Percentiles rank a stretch among this genome's conserved stretches.
These are phyloP conservation scores for Nyctibius grandis DNA, from an alignment of 2,797 vertebrate genomes.

Conservation along the genomic window DNA sequence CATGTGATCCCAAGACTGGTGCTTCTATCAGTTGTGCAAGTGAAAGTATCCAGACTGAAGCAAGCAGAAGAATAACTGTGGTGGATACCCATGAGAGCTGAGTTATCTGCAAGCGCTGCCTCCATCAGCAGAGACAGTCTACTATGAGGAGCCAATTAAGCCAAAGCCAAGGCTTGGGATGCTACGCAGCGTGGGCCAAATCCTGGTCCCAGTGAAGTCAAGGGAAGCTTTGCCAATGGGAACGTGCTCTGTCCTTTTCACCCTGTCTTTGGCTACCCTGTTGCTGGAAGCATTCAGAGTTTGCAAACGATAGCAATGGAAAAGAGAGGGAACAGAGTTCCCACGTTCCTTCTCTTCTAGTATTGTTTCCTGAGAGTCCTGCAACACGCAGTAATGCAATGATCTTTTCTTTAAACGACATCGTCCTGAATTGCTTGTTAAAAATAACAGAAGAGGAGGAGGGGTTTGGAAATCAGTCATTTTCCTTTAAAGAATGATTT, in stretches of 20 bases:
- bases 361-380: constrained; percentile 45
- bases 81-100: not conserved
- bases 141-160: not conserved
- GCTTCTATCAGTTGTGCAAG: not conserved
- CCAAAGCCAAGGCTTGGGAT: not conserved
- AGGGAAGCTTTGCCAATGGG: constrained; percentile 16
- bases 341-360: constrained; percentile 19
- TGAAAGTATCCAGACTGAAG: not conserved
- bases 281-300: not conserved
- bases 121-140: not conserved
- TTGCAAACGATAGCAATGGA: not conserved
- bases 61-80: not conserved
- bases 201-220: not conserved
- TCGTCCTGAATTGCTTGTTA: not conserved
- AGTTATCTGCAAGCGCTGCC: not conserved
- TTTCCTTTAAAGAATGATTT: constrained; percentile 39
- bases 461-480: constrained; percentile 27
- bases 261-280: not conserved
- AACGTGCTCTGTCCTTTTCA: constrained; percentile 40
- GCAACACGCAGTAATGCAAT: not conserved
- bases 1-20: not conserved
- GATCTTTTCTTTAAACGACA: not conserved
- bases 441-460: constrained; percentile 50
- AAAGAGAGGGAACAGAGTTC: constrained; percentile 37
- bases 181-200: not conserved